Conservation (phyloP, 2,888 invertebrate species). For the Clanis bilineata region DNA sequence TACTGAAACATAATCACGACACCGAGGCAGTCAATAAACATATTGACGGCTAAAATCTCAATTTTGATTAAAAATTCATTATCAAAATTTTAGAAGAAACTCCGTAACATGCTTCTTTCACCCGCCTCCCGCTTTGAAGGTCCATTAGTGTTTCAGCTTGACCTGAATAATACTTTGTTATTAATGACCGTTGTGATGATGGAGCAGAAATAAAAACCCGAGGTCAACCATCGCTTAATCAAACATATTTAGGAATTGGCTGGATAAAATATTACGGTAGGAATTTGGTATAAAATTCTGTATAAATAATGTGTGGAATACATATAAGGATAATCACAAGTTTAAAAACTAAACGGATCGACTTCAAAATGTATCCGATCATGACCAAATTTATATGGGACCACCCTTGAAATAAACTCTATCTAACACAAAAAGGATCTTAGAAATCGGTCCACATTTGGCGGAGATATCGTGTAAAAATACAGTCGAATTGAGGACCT, state of each 20-base stretch:
- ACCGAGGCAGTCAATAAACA: no score
- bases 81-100: neutral
- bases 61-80: neutral
- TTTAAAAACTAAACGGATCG: no score
- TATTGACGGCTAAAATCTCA: neutral
- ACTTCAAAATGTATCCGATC: no score
- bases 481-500: no score
- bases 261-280: neutral
- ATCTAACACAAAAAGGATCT: no score
- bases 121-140: slow-evolving; percentile 15
- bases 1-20: no score
- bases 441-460: no score
- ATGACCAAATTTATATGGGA: no score
- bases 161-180: slow-evolving; percentile 16
- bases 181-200: slow-evolving; percentile 17
- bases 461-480: no score
- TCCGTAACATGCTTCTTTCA: neutral
- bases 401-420: no score
- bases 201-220: slow-evolving; percentile 2
- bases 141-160: slow-evolving; percentile 17
- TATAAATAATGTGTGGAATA: neutral
- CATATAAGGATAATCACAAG: no score
- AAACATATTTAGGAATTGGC: slow-evolving; percentile 12
- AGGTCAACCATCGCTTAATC: slow-evolving; percentile 14
- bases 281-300: neutral